Conservation (phyloP, 1,140 invertebrate genomes). For the Megalonaias nervosa region DNA sequence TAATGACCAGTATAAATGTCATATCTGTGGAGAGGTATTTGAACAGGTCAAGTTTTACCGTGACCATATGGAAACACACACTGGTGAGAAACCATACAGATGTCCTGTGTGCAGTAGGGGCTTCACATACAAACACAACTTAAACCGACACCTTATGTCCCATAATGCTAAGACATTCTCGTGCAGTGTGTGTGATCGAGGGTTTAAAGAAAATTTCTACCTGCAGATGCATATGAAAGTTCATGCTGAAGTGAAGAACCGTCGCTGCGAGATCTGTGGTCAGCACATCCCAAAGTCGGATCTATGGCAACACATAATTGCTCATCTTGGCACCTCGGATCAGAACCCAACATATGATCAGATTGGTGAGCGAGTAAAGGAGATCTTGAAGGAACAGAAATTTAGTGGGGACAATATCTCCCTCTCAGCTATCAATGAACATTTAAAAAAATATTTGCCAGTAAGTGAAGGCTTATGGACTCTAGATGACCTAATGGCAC, state of each 20-base stretch:
- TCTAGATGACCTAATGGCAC: not conserved
- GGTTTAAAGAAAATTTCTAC: constrained; percentile 19
- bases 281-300: constrained; percentile 7
- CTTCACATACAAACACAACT: constrained; percentile 7
- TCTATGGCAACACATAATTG: not conserved
- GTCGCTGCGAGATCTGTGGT: constrained; percentile 19
- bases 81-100: constrained; percentile 8
- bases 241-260: not conserved
- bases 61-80: not conserved
- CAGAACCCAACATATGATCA: constrained; percentile 22
- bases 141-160: constrained; percentile 24
- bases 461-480: not conserved
- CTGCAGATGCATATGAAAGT: constrained; percentile 22
- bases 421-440: not conserved
- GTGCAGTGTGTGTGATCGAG: constrained; percentile 13
- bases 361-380: constrained; percentile 14
- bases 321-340: constrained; percentile 2
- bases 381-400: constrained; percentile 3
- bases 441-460: not conserved
- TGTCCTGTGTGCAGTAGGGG: constrained; percentile 8
- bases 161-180: constrained; percentile 13
- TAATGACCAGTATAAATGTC: not conserved
- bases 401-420: not conserved
- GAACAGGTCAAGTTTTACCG: not conserved
- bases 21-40: constrained; percentile 7